Conservation (phyloP, 2,888 invertebrate species). For the Netelia fuscicornis region DNA sequence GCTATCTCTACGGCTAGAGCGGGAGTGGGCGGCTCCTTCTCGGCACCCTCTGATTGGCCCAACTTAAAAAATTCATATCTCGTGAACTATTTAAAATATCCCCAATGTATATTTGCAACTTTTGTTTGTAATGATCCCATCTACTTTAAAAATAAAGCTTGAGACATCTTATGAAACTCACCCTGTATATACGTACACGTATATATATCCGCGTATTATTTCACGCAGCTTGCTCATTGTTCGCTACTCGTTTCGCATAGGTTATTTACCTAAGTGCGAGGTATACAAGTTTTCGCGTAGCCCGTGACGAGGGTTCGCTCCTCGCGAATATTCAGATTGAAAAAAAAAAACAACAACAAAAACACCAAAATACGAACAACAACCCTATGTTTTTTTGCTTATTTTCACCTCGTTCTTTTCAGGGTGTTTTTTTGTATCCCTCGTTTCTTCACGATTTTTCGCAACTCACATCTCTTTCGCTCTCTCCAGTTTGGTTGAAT, state of each 20-base stretch:
- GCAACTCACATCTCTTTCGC: too few relatives aligned
- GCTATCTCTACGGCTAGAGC: too few relatives aligned
- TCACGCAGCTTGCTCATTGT: conserved; percentile 56
- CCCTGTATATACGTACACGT: too few relatives aligned
- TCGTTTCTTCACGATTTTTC: neutral
- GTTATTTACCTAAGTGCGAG: conserved; percentile 68
- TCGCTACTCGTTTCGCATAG: conserved; percentile 55
- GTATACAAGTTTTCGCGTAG: conserved; percentile 60
- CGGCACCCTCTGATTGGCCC: too few relatives aligned
- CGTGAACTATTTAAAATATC: too few relatives aligned
- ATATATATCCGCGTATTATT: conserved; percentile 42
- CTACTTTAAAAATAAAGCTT: too few relatives aligned
- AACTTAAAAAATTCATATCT: too few relatives aligned
- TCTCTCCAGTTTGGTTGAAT: neutral
- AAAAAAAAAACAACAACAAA: too few relatives aligned
- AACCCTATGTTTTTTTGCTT: neutral
- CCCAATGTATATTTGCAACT: too few relatives aligned
- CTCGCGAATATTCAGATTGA: neutral
- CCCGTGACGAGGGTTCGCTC: conserved; percentile 3
- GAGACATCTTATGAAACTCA: too few relatives aligned
- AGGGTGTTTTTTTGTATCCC: neutral
- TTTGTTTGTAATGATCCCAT: too few relatives aligned
- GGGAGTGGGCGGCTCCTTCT: too few relatives aligned
- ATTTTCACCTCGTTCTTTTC: neutral
- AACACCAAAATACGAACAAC: neutral